Base-by-base conservation (phyloP, 2,113 vertebrate genomes). In the Tyto alba region DNA sequence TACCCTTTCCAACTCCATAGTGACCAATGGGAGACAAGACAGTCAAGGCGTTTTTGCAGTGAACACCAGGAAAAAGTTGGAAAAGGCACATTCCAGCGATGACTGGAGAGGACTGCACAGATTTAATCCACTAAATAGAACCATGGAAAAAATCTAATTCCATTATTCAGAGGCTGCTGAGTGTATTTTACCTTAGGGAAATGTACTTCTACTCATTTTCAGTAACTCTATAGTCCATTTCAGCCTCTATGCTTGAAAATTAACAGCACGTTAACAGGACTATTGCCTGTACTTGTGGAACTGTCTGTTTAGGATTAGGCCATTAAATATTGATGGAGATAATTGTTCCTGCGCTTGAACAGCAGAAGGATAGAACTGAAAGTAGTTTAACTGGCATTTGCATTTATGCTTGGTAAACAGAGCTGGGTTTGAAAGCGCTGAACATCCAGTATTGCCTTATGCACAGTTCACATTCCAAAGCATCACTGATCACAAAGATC, bases 281-380 rank as follows among this genome's bases (percentile, higher is more conserved):
- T 93, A 93, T 91, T 98, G 94, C 80, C 91, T 96, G 75, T 72
- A 91, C 56, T 84, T 30, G 43, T 92, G 93, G 85, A 91, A 93
- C 91, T 93, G 56, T 97, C 96, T 98, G 81, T 95, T 97, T 95
- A 97, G 93, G 95, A 96, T 88, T 91, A 98, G 90, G 36, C 73
- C 93, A 97, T 97, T 98, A 98, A 97, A 97, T 98, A 97, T 91
- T 90, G 92, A 97, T 96, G 90, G 76, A 92, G 90, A 96, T 97
- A 97, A 98, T 97, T 90, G 43, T 96, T 97, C 78, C 93, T 97
- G 88, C 89, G 93, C 89, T 98, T 97, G 91, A 98, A 95, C 75
- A 91, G 88, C 59, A 95, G 93, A 97, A 90, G 53, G 93, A 95
- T 91, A 96, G 90, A 97, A 97, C 45, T 60, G 57, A 85, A 95